phyloP scores from a whole-genome alignment of 1,140 invertebrate species.

The Pollicipes pollicipes region DNA sequence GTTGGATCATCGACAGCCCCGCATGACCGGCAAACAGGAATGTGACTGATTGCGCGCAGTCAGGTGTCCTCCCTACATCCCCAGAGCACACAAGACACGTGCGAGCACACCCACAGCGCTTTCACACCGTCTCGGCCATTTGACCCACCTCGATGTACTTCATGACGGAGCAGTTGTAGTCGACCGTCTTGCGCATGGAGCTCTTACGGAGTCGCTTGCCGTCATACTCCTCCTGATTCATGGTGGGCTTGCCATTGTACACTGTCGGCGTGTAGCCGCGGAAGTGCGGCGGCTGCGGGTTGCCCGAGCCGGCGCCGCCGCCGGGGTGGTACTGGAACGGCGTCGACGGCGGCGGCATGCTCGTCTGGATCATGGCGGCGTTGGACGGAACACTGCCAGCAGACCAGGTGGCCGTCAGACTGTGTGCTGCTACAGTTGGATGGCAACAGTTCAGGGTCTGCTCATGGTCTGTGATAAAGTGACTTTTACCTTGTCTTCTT shows the following conservation, averaged over 20 bases:
- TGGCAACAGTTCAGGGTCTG: too few relatives aligned
- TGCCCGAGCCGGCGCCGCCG: not conserved
- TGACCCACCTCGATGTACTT: conserved; percentile 56
- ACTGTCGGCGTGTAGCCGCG: not conserved
- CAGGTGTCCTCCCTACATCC: too few relatives aligned
- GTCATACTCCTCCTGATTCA: conserved; percentile 51
- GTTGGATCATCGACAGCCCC: too few relatives aligned
- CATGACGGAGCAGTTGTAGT: conserved; percentile 92
- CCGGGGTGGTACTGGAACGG: not conserved
- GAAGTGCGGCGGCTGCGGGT: not conserved
- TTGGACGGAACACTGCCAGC: not conserved
- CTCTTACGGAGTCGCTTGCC: conserved; percentile 88
- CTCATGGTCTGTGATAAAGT: too few relatives aligned
- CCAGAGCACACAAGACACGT: too few relatives aligned
- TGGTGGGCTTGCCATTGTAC: not conserved
- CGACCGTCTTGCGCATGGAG: conserved; percentile 91
- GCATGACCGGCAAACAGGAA: too few relatives aligned
- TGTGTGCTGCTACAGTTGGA: too few relatives aligned
- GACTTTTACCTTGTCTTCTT: too few relatives aligned
- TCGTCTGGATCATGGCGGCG: not conserved
- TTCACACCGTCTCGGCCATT: conserved; percentile 27
- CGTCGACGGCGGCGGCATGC: not conserved
- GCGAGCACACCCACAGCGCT: too few relatives aligned
- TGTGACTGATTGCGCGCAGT: too few relatives aligned
- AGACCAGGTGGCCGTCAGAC: too few relatives aligned